Base-by-base conservation (phyloP, 2,113 vertebrate species). In the Pedetes capensis region DNA sequence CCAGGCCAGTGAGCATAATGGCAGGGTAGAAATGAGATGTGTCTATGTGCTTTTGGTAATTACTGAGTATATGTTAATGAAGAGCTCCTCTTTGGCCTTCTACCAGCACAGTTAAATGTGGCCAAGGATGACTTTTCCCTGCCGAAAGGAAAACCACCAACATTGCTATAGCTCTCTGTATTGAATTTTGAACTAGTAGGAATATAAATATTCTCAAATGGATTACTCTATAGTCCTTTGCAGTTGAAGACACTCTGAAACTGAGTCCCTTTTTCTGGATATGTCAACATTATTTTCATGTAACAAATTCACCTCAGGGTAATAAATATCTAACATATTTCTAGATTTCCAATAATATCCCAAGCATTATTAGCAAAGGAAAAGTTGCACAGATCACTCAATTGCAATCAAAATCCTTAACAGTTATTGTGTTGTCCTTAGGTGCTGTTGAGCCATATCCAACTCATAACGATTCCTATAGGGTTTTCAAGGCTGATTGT, bases 11-110 rank as follows among this genome's bases (percentile, higher is more conserved):
- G 97, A 97, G 47, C 94, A 91, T 97, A 96, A 97, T 96, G 95
- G 96, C 96, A 89, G 94, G 90, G 86, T 94, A 92, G 94, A 96
- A 96, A 97, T 97, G 96, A 97, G 92, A 96, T 94, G 95, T 97
- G 92, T 97, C 97, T 96, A 49, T 96, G 95, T 89, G 96, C 96
- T 91, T 96, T 93, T 95, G 89, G 76, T 95, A 97, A 96, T 96
- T 79, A 96, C 91, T 82, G 71, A 92, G 68, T 89, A 14, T 86
- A 85, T 96, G 89, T 97, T 97, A 97, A 98, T 97, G 95, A 95
- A 95, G 91, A 97, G 89, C 90, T 96, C 96, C 95, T 82, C 68
- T 87, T 96, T 95, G 96, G 96, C 95, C 69, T 97, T 95, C 93
- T 23, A 90, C 96, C 93, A 96, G 93, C 32, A 25, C 63, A 37